Conservation (phyloP, 2,797 vertebrate species). For the Alfaro cultratus region DNA sequence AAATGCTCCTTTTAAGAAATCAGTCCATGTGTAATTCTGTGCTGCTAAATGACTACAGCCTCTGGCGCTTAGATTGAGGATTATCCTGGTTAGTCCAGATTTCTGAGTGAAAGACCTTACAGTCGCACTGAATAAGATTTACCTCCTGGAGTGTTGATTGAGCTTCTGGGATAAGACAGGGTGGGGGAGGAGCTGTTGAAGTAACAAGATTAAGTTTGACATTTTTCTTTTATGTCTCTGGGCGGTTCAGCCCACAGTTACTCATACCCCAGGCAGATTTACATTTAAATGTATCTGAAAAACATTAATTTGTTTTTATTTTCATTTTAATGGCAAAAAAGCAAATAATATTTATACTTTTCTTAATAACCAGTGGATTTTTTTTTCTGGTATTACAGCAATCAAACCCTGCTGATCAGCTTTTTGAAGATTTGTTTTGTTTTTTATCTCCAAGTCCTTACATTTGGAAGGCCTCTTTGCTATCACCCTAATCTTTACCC, state of each 20-base stretch:
- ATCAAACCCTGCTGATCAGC: neutral
- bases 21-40: conserved; percentile 21
- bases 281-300: neutral
- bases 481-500: neutral
- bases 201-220: neutral
- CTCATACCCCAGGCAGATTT: neutral
- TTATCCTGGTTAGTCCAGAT: conserved; percentile 74
- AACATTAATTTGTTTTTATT: neutral
- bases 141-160: conserved; percentile 66
- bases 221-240: neutral
- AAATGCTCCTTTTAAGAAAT: conserved; percentile 33
- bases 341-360: neutral
- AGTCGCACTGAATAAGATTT: conserved; percentile 58
- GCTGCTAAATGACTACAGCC: conserved; percentile 4
- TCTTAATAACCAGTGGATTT: too few relatives aligned
- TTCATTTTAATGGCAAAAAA: neutral
- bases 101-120: conserved; percentile 69
- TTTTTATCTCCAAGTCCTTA: neutral
- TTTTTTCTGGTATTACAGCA: neutral
- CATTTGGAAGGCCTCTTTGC: neutral
- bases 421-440: neutral
- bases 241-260: neutral
- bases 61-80: conserved; percentile 48
- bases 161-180: conserved; percentile 9
- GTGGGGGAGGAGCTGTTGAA: conserved; percentile 19